Conservation (phyloP, 2,113 vertebrate species). For the Opisthocomus hoazin region DNA sequence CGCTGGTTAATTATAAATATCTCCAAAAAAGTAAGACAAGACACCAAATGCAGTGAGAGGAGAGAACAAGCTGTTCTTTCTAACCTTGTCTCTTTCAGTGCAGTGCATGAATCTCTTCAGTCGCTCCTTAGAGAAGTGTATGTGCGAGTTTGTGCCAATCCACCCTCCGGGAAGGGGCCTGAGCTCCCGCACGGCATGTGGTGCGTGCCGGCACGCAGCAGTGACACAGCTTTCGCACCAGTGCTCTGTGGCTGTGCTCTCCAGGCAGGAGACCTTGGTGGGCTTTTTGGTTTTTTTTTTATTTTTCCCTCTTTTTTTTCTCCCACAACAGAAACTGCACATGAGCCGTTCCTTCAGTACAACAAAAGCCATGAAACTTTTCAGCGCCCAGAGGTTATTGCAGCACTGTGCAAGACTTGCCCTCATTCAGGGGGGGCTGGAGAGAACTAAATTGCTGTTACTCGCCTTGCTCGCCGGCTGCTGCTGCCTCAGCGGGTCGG, state of each 20-base stretch:
- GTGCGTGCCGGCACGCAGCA: fast-evolving
- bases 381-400: not conserved
- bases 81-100: not conserved
- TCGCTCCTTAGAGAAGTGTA: not conserved
- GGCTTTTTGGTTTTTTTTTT: fast-evolving
- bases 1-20: not conserved
- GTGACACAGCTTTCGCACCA: not conserved
- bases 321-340: not conserved
- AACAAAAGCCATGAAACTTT: not conserved
- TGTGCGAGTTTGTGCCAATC: not conserved
- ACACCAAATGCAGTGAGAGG: not conserved
- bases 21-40: not conserved
- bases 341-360: not conserved
- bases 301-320: too few relatives aligned
- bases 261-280: not conserved
- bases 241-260: fast-evolving
- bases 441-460: not conserved
- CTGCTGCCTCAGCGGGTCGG: not conserved
- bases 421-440: not conserved
- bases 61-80: not conserved
- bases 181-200: not conserved
- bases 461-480: not conserved
- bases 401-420: not conserved
- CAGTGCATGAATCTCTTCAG: not conserved
- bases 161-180: not conserved